Evolutionary conservation across 92 coral and sea anemone genomes (phyloP).

Genomic region (Parazoanthus atlanticus): DNA sequence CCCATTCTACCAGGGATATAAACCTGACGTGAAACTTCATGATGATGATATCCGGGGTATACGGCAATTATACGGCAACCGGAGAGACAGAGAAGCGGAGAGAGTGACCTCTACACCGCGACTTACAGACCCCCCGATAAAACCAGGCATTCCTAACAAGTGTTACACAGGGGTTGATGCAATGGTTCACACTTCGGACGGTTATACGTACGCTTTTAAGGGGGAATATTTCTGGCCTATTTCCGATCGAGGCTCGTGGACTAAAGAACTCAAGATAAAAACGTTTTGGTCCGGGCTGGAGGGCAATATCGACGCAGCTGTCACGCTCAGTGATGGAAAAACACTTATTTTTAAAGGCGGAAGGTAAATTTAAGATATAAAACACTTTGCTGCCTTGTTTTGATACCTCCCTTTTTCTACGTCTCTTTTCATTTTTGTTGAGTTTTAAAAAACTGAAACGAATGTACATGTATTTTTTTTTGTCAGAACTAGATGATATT

Average conservation of each 20-base stretch:
- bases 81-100: slow-evolving; percentile 31
- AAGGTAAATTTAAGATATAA: slow-evolving; percentile 9
- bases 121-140: slow-evolving; percentile 49
- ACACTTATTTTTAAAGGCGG: slow-evolving; percentile 86
- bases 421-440: too few relatives aligned
- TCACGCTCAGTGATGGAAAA: slow-evolving; percentile 61
- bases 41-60: slow-evolving; percentile 86
- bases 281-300: slow-evolving; percentile 83
- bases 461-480: too few relatives aligned
- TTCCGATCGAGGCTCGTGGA: slow-evolving; percentile 67
- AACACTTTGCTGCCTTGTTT: background rate
- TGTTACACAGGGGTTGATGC: slow-evolving; percentile 71
- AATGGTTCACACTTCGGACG: slow-evolving; percentile 67
- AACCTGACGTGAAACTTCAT: slow-evolving; percentile 63
- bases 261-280: slow-evolving; percentile 67
- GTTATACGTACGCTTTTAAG: slow-evolving; percentile 80
- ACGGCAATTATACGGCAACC: slow-evolving; percentile 78
- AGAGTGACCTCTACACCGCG: slow-evolving; percentile 30
- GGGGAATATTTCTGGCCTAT: slow-evolving; percentile 92
- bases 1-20: slow-evolving; percentile 84
- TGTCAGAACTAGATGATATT: too few relatives aligned
- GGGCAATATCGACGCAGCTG: slow-evolving; percentile 84
- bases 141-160: slow-evolving; percentile 62
- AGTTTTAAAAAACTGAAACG: too few relatives aligned
- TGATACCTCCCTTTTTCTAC: too few relatives aligned